A percentile compares a stretch with the other conserved stretches of the same genome.
Evolutionary conservation across 2,113 vertebrate genomes (phyloP).

Genomic region (Oreocharis arfaki): DNA sequence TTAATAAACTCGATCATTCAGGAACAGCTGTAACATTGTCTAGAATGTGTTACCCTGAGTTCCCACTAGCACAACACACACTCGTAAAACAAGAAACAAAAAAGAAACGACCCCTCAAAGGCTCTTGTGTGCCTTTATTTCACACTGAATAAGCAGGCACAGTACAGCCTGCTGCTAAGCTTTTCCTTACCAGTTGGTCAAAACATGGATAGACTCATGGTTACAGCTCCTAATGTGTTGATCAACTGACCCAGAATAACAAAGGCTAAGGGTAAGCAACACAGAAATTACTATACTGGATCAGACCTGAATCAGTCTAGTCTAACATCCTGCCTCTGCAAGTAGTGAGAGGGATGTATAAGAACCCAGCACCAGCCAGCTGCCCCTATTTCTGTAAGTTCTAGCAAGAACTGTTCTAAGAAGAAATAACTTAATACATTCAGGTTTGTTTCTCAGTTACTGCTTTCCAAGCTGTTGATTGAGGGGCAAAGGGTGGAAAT

Average conservation of each 20-base stretch:
- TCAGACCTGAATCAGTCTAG: not conserved
- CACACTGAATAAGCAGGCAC: conserved; percentile 36
- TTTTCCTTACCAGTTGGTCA: conserved; percentile 46
- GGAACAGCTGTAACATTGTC: not conserved
- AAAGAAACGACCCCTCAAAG: conserved; percentile 25
- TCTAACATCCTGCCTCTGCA: not conserved
- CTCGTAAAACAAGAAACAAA: conserved; percentile 21
- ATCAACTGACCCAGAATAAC: conserved; percentile 52
- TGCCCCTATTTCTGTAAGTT: not conserved
- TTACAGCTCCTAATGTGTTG: conserved; percentile 30
- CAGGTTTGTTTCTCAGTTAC: not conserved
- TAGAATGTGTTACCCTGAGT: not conserved
- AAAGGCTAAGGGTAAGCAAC: conserved; percentile 17
- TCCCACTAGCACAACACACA: not conserved
- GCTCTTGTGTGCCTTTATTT: conserved; percentile 55
- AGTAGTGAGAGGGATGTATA: not conserved
- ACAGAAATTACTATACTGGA: conserved; percentile 13
- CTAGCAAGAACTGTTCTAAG: not conserved
- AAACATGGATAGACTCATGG: conserved; percentile 39
- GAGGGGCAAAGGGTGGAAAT: not conserved
- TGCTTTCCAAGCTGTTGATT: conserved; percentile 12
- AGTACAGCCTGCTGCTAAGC: conserved; percentile 27
- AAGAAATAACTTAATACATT: not conserved
- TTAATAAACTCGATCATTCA: not conserved
- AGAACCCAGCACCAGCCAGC: not conserved